phyloP scores from a whole-genome alignment of 2,797 vertebrate genomes.

The Gymnothorax javanicus region DNA sequence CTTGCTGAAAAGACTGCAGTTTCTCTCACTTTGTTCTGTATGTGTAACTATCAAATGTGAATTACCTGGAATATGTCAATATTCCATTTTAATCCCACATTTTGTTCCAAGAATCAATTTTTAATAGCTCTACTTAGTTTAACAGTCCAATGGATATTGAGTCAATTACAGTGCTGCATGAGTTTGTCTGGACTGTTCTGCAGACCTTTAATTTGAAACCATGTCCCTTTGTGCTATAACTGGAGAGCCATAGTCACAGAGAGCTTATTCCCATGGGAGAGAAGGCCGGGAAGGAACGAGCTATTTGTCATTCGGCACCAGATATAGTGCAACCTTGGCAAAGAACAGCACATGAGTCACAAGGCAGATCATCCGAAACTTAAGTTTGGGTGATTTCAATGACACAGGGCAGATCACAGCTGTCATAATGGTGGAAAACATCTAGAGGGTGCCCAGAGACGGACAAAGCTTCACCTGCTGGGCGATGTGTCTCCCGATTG shows the following conservation, averaged over 20 bases:
- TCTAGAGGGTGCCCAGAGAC: not conserved
- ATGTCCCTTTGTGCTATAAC: constrained; percentile 51
- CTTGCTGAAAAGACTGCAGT: not conserved
- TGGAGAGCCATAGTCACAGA: constrained; percentile 41
- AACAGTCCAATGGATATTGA: constrained; percentile 13
- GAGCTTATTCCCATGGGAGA: constrained; percentile 45
- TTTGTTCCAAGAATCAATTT: not conserved
- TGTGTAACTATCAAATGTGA: not conserved
- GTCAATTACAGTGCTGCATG: not conserved
- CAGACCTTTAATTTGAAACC: constrained; percentile 55
- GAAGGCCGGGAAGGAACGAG: constrained; percentile 44
- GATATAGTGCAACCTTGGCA: constrained; percentile 62
- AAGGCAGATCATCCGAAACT: constrained; percentile 53
- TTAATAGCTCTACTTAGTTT: not conserved
- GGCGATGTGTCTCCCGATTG: not conserved
- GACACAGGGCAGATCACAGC: constrained; percentile 48
- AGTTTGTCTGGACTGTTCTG: constrained; percentile 30
- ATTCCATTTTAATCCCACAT: not conserved
- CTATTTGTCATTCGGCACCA: constrained; percentile 61
- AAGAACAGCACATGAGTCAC: constrained; percentile 50
- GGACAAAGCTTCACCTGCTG: not conserved
- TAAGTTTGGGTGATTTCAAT: constrained; percentile 54
- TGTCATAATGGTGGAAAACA: constrained; percentile 48
- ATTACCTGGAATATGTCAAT: not conserved
- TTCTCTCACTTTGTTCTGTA: too few species aligned